These are phyloP conservation scores for Otocyon megalotis DNA, from an alignment of 2,113 vertebrate species.

Conservation along the genomic window DNA sequence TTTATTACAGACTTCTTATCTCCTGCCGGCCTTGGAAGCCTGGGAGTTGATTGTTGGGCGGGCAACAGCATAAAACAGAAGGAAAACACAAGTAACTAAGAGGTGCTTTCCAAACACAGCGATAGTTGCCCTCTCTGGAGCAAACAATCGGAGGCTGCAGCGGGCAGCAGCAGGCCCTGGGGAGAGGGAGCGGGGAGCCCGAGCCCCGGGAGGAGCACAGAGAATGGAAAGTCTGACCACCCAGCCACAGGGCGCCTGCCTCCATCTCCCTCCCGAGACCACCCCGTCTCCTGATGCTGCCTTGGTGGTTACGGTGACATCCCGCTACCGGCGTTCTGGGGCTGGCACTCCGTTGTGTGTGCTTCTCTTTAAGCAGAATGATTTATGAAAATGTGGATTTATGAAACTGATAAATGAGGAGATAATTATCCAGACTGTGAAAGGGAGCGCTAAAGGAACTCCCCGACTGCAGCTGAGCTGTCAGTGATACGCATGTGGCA, in stretches of 20 bases:
- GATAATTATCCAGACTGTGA: slow-evolving; percentile 69
- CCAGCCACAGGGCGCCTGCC: background rate
- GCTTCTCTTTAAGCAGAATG: slow-evolving; percentile 55
- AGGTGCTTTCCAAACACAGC: slow-evolving; percentile 51
- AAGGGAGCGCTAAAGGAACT: slow-evolving; percentile 56
- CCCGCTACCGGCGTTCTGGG: background rate
- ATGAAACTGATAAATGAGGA: slow-evolving; percentile 70
- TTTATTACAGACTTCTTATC: slow-evolving; percentile 69
- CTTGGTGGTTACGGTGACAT: accelerated
- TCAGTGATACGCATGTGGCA: background rate
- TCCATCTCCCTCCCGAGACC: background rate
- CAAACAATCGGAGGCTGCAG: background rate
- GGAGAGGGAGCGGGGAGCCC: background rate
- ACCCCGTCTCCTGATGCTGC: background rate
- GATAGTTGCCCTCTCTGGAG: background rate
- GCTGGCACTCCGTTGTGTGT: background rate
- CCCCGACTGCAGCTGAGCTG: background rate
- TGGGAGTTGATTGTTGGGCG: slow-evolving; percentile 48
- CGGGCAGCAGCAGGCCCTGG: accelerated
- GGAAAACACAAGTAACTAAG: slow-evolving; percentile 74
- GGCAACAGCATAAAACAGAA: slow-evolving; percentile 63
- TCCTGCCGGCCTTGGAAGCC: slow-evolving; percentile 65
- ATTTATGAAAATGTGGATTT: slow-evolving; percentile 68
- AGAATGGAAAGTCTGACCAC: background rate
- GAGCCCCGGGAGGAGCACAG: background rate